Evolutionary conservation across 2,797 vertebrate genomes (phyloP).

Genomic region (Phylloscopus collybita): DNA sequence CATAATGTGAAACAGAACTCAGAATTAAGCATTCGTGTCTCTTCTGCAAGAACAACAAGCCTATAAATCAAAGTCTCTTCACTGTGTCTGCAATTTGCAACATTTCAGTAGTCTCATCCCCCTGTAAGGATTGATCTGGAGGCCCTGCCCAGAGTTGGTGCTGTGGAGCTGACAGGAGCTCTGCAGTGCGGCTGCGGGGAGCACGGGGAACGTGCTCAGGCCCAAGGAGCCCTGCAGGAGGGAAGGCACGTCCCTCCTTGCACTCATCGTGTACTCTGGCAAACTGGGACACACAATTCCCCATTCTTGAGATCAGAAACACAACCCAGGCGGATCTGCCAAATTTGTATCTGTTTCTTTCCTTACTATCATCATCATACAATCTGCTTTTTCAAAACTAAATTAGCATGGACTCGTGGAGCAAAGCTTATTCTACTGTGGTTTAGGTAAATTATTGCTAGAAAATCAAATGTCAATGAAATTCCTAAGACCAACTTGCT

Average conservation of each 20-base stretch:
- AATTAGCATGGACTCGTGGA: neutral
- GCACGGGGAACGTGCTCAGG: neutral
- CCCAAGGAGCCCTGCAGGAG: neutral
- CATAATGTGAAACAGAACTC: constrained; percentile 26
- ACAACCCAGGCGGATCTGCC: neutral
- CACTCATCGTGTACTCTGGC: neutral
- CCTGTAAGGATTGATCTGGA: neutral
- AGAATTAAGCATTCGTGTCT: constrained; percentile 25
- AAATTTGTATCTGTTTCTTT: neutral
- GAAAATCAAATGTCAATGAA: neutral
- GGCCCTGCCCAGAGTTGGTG: neutral
- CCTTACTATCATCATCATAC: neutral
- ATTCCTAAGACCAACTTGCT: neutral
- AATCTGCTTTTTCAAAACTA: neutral
- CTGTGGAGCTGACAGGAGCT: neutral
- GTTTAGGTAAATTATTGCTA: neutral
- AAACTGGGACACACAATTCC: neutral
- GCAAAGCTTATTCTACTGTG: neutral
- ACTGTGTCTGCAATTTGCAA: neutral
- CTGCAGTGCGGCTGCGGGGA: neutral
- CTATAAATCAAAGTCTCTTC: constrained; percentile 26
- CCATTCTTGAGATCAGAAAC: neutral
- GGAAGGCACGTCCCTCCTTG: neutral
- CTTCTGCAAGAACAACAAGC: constrained; percentile 27
- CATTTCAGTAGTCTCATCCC: constrained; percentile 4